Evolutionary conservation across 30 jellyfish, hydroid and myxozoan species (phyloP).

Genomic region (Hydra vulgaris): DNA sequence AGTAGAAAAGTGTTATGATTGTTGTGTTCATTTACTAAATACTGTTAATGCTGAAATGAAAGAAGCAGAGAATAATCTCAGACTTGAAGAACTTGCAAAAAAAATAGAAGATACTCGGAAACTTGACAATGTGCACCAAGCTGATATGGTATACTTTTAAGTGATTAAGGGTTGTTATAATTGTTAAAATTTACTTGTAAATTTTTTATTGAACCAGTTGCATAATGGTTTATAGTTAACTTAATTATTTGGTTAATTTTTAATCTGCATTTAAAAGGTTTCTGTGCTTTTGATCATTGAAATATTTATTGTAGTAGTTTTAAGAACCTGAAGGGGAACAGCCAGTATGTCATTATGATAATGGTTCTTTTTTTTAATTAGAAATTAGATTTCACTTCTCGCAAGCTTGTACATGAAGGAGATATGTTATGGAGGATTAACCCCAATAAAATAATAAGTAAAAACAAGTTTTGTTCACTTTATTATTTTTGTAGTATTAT

Average conservation of each 20-base stretch:
- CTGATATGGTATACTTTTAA: constrained; percentile 15
- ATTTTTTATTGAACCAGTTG: too few relatives aligned
- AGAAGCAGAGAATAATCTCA: constrained; percentile 60
- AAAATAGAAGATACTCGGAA: constrained; percentile 63
- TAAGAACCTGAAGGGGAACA: too few relatives aligned
- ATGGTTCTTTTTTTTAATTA: constrained; percentile 6
- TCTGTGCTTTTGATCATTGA: too few relatives aligned
- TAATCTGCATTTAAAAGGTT: too few relatives aligned
- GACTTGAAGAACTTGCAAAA: constrained; percentile 72
- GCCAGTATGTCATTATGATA: too few relatives aligned
- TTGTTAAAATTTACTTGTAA: too few relatives aligned
- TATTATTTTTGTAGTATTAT: constrained; percentile 1
- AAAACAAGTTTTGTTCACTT: neutral
- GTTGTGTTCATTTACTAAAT: constrained; percentile 69
- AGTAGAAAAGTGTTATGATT: constrained; percentile 52
- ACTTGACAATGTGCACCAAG: constrained; percentile 48
- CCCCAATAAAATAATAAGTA: constrained; percentile 67
- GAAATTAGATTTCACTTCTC: constrained; percentile 81
- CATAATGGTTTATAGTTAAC: too few relatives aligned
- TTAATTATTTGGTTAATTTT: too few relatives aligned
- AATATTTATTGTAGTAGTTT: too few relatives aligned
- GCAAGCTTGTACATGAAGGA: constrained; percentile 71
- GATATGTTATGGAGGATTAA: constrained; percentile 66
- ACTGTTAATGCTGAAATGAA: constrained; percentile 64
- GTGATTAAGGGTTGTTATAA: neutral